Percentiles rank a stretch among this genome's conserved stretches.
Evolutionary conservation across 2,797 vertebrate species (phyloP).

Genomic region (Poecile montanus): DNA sequence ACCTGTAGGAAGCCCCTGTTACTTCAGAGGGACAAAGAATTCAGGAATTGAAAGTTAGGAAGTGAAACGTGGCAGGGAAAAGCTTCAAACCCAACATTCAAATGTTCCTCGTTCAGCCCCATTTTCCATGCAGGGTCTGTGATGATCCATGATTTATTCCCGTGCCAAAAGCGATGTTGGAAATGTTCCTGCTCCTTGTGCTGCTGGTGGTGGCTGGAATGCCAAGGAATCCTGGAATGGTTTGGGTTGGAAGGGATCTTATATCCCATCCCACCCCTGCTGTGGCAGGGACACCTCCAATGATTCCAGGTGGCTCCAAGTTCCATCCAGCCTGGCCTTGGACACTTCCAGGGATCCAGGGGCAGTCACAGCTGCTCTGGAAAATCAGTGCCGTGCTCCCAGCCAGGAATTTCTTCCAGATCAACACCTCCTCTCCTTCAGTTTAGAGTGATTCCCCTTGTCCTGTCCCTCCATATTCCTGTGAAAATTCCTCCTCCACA

Average conservation of each 20-base stretch:
- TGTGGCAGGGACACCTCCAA: background rate
- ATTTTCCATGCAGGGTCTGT: accelerated
- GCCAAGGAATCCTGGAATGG: background rate
- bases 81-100: accelerated
- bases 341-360: background rate
- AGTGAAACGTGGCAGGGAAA: accelerated
- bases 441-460: background rate
- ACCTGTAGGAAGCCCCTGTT: background rate
- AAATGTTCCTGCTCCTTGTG: background rate
- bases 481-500: background rate
- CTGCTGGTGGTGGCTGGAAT: background rate
- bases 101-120: accelerated
- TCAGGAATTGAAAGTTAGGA: background rate
- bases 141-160: background rate
- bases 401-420: background rate
- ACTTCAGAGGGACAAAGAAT: background rate
- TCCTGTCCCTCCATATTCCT: background rate
- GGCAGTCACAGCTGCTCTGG: background rate
- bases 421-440: background rate
- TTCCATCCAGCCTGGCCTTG: accelerated
- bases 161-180: accelerated
- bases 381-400: accelerated
- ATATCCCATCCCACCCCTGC: too few relatives aligned
- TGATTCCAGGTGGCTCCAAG: accelerated
- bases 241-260: background rate